phyloP scores from a whole-genome alignment of 2,888 invertebrate genomes.

The Drosophila colorata region DNA sequence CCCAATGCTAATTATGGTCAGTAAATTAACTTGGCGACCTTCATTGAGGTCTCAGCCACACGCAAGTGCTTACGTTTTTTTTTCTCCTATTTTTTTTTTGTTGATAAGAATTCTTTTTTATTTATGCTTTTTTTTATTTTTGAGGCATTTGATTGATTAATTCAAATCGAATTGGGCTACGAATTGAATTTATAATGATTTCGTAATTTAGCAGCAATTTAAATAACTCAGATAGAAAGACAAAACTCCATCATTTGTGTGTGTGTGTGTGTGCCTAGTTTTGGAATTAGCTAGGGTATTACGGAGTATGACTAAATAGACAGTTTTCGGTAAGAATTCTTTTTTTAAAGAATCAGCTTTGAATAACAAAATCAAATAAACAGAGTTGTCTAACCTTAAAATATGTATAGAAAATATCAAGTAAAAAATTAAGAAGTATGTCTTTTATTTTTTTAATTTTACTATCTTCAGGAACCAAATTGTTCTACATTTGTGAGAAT shows the following conservation, averaged over 20 bases:
- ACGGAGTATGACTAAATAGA: background rate
- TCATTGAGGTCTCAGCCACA: constrained; percentile 56
- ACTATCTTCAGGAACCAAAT: too few species aligned
- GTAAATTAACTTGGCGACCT: constrained; percentile 72
- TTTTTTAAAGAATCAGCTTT: too few species aligned
- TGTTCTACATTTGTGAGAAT: too few species aligned
- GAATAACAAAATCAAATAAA: too few species aligned
- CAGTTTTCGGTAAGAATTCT: too few species aligned
- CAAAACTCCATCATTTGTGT: constrained; percentile 9
- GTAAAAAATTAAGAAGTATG: too few species aligned
- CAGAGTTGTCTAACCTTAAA: too few species aligned
- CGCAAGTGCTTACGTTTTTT: constrained; percentile 49
- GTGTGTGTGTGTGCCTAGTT: background rate
- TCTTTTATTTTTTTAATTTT: background rate
- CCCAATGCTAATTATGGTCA: constrained; percentile 71
- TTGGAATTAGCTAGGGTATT: constrained; percentile 1
- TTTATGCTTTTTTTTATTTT: constrained; percentile 16
- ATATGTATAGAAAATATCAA: too few species aligned
- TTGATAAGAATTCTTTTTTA: constrained; percentile 37
- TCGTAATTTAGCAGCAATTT: constrained; percentile 72
- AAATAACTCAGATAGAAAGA: constrained; percentile 20
- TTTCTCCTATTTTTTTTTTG: background rate
- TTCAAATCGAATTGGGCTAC: constrained; percentile 63
- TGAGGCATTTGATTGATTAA: constrained; percentile 72
- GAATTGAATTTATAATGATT: constrained; percentile 74